Conservation (phyloP, 2,888 invertebrate species). For the Hylaea fasciaria region DNA sequence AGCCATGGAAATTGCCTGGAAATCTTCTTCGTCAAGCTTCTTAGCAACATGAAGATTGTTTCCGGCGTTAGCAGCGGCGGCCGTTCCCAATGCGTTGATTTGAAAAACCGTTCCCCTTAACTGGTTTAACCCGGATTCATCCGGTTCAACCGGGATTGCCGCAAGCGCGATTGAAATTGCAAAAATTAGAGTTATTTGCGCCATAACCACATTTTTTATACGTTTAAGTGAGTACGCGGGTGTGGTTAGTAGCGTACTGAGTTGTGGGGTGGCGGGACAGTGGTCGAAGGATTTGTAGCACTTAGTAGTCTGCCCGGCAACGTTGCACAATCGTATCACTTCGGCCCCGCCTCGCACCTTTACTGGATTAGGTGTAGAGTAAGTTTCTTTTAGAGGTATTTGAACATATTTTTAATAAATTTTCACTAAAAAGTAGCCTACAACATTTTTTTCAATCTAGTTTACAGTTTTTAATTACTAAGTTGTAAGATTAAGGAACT, state of each 20-base stretch:
- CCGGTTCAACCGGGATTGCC: slow-evolving; percentile 28
- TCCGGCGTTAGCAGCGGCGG: slow-evolving; percentile 70
- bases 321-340: slow-evolving; percentile 76
- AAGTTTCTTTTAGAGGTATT: slow-evolving; percentile 25
- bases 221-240: slow-evolving; percentile 42
- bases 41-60: slow-evolving; percentile 73
- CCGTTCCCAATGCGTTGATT: slow-evolving; percentile 72
- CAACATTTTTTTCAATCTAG: not conserved
- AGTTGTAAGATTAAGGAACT: not conserved
- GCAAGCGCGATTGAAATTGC: slow-evolving; percentile 54
- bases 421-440: not conserved
- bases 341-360: slow-evolving; percentile 59
- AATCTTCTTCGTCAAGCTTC: slow-evolving; percentile 62
- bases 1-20: slow-evolving; percentile 73
- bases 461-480: not conserved
- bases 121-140: slow-evolving; percentile 40
- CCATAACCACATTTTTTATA: slow-evolving; percentile 62
- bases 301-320: slow-evolving; percentile 80
- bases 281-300: slow-evolving; percentile 80
- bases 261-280: slow-evolving; percentile 62
- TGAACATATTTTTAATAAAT: not conserved
- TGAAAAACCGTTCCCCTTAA: slow-evolving; percentile 44
- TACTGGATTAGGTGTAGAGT: slow-evolving; percentile 71
- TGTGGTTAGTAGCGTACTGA: slow-evolving; percentile 51
- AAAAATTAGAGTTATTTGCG: slow-evolving; percentile 56